phyloP scores from a whole-genome alignment of 1,140 invertebrate genomes.

The Drosophila saltans region DNA sequence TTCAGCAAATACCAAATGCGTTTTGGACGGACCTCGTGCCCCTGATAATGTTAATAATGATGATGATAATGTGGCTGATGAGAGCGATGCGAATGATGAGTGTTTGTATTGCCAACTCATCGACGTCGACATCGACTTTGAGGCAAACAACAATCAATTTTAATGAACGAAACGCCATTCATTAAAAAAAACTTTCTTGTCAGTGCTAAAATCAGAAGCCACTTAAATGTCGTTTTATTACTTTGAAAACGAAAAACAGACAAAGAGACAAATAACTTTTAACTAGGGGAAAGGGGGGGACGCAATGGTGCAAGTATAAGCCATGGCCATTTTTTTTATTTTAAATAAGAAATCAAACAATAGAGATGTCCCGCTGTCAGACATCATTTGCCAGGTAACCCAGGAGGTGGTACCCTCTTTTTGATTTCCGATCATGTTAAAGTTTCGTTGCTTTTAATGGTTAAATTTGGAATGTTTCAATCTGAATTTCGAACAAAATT shows the following conservation, averaged over 20 bases:
- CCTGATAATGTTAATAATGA: constrained; percentile 1
- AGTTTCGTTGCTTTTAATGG: background rate
- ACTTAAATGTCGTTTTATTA: constrained; percentile 70
- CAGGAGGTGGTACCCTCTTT: background rate
- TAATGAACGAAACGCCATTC: constrained; percentile 79
- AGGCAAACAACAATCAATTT: constrained; percentile 78
- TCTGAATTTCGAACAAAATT: background rate
- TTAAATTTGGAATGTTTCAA: background rate
- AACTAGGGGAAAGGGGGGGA: background rate
- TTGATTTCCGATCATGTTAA: background rate
- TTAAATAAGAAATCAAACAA: background rate
- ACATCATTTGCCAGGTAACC: too few relatives aligned
- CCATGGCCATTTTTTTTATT: background rate
- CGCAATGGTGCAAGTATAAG: too few relatives aligned
- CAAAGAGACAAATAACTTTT: constrained; percentile 2
- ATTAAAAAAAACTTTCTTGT: constrained; percentile 75
- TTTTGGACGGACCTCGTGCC: constrained; percentile 47
- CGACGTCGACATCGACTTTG: constrained; percentile 44
- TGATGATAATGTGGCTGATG: constrained; percentile 7
- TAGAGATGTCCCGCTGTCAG: too few relatives aligned
- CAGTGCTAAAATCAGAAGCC: constrained; percentile 68
- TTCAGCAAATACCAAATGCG: constrained; percentile 72
- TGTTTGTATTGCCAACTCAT: constrained; percentile 65
- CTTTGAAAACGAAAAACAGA: constrained; percentile 70
- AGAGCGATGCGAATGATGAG: constrained; percentile 21